A percentile compares a stretch with the other conserved stretches of the same genome.
These are phyloP conservation scores for Lagenorhynchus albirostris DNA, from an alignment of 2,113 vertebrate genomes.

Conservation along the genomic window DNA sequence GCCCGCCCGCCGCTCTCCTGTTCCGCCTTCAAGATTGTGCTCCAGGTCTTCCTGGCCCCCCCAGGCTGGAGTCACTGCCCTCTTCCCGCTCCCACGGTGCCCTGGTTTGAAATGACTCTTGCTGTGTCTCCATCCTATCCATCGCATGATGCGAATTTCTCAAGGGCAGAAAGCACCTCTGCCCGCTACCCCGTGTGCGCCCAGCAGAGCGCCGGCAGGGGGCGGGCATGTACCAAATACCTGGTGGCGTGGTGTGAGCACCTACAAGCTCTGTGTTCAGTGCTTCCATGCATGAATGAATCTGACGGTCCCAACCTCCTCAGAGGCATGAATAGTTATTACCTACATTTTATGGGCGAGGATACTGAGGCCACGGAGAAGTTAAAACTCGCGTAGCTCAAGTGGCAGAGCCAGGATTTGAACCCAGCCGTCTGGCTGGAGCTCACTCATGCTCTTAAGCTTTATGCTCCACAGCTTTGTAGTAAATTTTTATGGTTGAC, in stretches of 20 bases:
- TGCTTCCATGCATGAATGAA: background rate
- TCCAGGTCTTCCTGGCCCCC: background rate
- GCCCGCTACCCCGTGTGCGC: background rate
- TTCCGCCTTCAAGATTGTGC: background rate
- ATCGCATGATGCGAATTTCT: background rate
- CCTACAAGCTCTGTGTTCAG: background rate
- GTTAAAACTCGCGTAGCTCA: background rate
- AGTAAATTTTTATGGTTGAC: background rate
- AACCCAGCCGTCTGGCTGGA: background rate
- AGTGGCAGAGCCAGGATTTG: background rate
- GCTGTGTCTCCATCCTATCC: background rate
- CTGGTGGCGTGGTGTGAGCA: background rate
- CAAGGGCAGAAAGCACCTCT: background rate
- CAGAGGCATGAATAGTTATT: background rate
- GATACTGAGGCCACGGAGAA: background rate
- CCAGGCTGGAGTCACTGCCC: background rate
- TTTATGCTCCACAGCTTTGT: background rate
- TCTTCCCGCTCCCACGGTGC: background rate
- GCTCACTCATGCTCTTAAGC: background rate
- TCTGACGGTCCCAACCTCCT: background rate
- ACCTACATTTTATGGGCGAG: background rate
- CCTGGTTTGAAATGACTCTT: background rate
- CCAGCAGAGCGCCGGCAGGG: background rate
- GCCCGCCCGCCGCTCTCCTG: background rate
- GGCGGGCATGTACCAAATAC: background rate